These are phyloP conservation scores for Oreochromis spilurus DNA, from an alignment of 2,113 vertebrate species.

Conservation along the genomic window DNA sequence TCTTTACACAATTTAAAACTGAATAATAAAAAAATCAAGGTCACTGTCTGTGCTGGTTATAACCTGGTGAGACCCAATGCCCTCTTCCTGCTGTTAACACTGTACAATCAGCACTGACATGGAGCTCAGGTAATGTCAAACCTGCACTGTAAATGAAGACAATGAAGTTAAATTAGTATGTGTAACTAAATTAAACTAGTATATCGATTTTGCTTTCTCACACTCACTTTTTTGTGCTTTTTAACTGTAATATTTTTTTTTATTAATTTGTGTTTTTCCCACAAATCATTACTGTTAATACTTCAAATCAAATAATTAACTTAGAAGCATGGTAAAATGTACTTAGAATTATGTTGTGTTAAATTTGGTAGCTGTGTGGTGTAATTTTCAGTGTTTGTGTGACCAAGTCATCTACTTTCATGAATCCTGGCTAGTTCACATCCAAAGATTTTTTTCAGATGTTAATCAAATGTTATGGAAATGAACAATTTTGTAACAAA, in stretches of 20 bases:
- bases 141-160: background rate
- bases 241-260: rapidly evolving
- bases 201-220: background rate
- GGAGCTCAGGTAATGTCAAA: background rate
- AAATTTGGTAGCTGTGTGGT: rapidly evolving
- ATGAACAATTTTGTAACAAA: background rate
- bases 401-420: background rate
- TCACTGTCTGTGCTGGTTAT: background rate
- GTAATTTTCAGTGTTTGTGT: background rate
- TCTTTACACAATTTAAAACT: background rate
- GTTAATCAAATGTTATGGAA: background rate
- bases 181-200: background rate
- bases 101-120: background rate
- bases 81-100: background rate
- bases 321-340: rapidly evolving
- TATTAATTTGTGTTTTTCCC: background rate
- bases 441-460: background rate
- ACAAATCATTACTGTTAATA: background rate
- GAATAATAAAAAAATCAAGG: background rate
- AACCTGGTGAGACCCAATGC: rapidly evolving
- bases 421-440: background rate
- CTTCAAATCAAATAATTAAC: background rate
- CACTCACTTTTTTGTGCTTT: rapidly evolving
- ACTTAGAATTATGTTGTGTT: background rate
- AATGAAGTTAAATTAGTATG: background rate